phyloP scores from a whole-genome alignment of 2,888 invertebrate species.

The Volucella inflata region DNA sequence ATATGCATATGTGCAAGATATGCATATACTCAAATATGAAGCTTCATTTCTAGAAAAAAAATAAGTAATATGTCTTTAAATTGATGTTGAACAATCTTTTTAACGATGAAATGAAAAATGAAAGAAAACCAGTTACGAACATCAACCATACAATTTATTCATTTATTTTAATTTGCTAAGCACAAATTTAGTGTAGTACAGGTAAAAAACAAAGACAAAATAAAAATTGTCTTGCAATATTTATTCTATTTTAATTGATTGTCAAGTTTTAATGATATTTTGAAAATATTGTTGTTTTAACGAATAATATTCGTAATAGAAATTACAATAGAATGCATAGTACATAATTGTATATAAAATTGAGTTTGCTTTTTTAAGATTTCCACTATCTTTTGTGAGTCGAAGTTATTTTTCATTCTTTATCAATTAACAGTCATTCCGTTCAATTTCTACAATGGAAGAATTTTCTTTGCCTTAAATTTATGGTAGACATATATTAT shows the following conservation, averaged over 20 bases:
- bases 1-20: too few relatives aligned
- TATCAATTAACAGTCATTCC: conserved; percentile 64
- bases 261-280: conserved; percentile 59
- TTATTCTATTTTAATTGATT: conserved; percentile 60
- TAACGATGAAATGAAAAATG: neutral
- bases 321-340: neutral
- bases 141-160: conserved; percentile 69
- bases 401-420: conserved; percentile 33
- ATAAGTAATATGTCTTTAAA: too few relatives aligned
- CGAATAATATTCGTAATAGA: neutral
- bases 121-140: conserved; percentile 49
- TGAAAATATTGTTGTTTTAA: neutral
- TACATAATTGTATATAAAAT: conserved; percentile 13
- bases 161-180: conserved; percentile 47
- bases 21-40: too few relatives aligned
- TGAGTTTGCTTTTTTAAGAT: conserved; percentile 12
- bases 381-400: conserved; percentile 11
- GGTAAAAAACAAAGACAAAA: conserved; percentile 45
- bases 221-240: conserved; percentile 27
- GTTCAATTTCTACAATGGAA: conserved; percentile 64
- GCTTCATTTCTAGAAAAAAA: too few relatives aligned
- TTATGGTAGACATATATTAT: conserved; percentile 41
- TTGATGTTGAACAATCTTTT: neutral
- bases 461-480: conserved; percentile 51
- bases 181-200: conserved; percentile 27